A percentile compares a stretch with the other conserved stretches of the same genome.
phyloP scores from a whole-genome alignment of 2,113 vertebrate genomes.

The Aegotheles bennettii region DNA sequence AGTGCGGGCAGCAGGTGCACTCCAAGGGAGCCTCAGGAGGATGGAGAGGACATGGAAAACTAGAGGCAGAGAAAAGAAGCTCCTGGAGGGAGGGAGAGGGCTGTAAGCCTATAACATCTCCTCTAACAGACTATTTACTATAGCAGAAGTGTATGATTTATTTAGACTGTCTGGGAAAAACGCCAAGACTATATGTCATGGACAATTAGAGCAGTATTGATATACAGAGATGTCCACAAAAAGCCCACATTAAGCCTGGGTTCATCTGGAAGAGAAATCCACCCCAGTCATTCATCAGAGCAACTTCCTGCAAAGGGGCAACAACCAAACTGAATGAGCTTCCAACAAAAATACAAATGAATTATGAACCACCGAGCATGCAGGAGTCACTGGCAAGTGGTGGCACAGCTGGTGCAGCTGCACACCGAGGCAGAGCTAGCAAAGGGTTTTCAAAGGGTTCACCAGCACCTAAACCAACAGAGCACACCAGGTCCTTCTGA shows the following conservation, averaged over 20 bases:
- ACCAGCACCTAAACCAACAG: not conserved
- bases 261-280: slow-evolving; percentile 57
- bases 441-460: not conserved
- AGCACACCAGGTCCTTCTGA: not conserved
- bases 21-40: not conserved
- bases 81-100: not conserved
- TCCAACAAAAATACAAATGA: slow-evolving; percentile 45
- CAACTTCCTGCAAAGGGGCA: slow-evolving; percentile 14
- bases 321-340: not conserved
- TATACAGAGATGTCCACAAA: slow-evolving; percentile 39
- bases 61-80: slow-evolving; percentile 24
- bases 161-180: slow-evolving; percentile 63
- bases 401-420: slow-evolving; percentile 13
- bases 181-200: slow-evolving; percentile 69
- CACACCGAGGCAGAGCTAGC: not conserved
- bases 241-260: slow-evolving; percentile 49
- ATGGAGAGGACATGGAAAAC: slow-evolving; percentile 41
- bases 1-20: not conserved
- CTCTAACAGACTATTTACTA: slow-evolving; percentile 50
- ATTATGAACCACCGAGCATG: not conserved
- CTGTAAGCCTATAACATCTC: slow-evolving; percentile 36
- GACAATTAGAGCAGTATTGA: slow-evolving; percentile 64
- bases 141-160: slow-evolving; percentile 64
- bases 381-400: not conserved
- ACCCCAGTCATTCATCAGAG: slow-evolving; percentile 55